phyloP scores from a whole-genome alignment of 2,888 invertebrate genomes.

The Tetramorium bicarinatum region DNA sequence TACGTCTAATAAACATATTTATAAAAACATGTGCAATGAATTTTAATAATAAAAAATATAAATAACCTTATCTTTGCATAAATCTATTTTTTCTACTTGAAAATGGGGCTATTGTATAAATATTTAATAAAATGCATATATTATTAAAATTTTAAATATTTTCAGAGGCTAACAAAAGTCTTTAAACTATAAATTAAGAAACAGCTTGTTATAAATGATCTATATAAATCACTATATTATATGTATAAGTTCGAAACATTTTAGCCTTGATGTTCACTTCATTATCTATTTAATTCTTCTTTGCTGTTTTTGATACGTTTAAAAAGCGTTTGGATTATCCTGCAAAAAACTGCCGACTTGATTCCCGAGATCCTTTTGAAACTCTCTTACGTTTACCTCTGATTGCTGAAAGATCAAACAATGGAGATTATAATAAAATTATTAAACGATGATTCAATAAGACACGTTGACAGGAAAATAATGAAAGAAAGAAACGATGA shows the following conservation, averaged over 20 bases:
- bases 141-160: conserved; percentile 26
- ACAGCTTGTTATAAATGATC: not conserved
- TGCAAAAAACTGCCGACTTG: conserved; percentile 80
- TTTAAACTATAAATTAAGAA: conserved; percentile 24
- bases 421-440: conserved; percentile 20
- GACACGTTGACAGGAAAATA: not conserved
- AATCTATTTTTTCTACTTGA: not conserved
- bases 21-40: not conserved
- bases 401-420: conserved; percentile 81
- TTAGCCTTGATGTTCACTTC: not conserved
- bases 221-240: not conserved
- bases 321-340: conserved; percentile 82
- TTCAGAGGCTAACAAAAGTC: not conserved
- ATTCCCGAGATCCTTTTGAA: conserved; percentile 81
- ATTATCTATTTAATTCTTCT: not conserved
- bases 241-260: not conserved
- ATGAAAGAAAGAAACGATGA: not conserved
- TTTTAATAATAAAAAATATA: not conserved
- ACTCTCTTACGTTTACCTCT: conserved; percentile 78
- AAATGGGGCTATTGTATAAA: not conserved
- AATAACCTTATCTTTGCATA: not conserved
- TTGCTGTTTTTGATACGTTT: conserved; percentile 27
- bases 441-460: not conserved
- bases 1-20: conserved; percentile 10
- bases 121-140: not conserved